Evolutionary conservation across 1,140 invertebrate species (phyloP).

Genomic region (Akabosia matsudoensis): DNA sequence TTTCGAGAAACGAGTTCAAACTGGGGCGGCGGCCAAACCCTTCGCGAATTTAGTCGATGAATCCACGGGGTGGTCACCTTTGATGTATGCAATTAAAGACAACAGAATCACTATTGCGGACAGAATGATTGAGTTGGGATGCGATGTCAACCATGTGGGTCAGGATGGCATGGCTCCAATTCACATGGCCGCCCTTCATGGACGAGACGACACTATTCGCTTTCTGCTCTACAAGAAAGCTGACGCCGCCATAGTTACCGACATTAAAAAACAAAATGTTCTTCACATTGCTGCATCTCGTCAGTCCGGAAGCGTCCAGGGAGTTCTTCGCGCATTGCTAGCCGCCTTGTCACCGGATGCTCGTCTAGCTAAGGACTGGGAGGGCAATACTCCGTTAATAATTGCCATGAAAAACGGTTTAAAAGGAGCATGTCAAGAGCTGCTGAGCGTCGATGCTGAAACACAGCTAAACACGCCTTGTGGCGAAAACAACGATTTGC

Average conservation of each 20-base stretch:
- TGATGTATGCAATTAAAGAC: conserved; percentile 94
- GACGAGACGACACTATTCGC: not conserved
- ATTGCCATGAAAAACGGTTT: conserved; percentile 89
- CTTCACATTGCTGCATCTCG: conserved; percentile 84
- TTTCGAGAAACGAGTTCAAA: not conserved
- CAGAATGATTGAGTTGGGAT: conserved; percentile 83
- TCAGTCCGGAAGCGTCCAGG: conserved; percentile 80
- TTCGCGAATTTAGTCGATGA: not conserved
- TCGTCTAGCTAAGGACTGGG: conserved; percentile 74
- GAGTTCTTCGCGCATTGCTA: conserved; percentile 76
- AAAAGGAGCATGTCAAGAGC: conserved; percentile 83
- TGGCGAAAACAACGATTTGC: conserved; percentile 62
- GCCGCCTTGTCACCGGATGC: conserved; percentile 82
- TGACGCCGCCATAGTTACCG: not conserved
- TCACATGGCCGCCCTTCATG: not conserved
- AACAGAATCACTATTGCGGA: conserved; percentile 85
- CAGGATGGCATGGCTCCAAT: not conserved
- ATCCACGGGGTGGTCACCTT: conserved; percentile 78
- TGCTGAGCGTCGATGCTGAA: conserved; percentile 70
- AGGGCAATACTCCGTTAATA: conserved; percentile 85
- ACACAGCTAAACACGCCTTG: conserved; percentile 75
- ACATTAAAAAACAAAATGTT: conserved; percentile 69
- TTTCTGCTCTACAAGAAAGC: conserved; percentile 11
- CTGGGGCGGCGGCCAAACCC: not conserved
- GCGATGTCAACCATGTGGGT: conserved; percentile 71